Conservation (phyloP, 2,113 vertebrate genomes). For the Anguilla rostrata region DNA sequence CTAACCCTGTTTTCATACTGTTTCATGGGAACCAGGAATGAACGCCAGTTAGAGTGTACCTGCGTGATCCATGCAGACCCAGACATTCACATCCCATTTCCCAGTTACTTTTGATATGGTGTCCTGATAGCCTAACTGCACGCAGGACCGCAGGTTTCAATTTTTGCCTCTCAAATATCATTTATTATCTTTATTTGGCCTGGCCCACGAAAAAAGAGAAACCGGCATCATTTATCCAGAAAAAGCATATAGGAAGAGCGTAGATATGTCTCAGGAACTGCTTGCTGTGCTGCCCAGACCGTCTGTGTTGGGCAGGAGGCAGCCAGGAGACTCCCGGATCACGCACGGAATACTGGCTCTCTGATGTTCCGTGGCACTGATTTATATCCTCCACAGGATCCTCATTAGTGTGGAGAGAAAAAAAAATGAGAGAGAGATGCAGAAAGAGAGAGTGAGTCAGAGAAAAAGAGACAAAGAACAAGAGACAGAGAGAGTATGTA, state of each 20-base stretch:
- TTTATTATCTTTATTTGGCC: neutral
- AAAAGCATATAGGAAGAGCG: neutral
- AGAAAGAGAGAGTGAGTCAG: neutral
- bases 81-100: neutral
- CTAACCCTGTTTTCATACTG: neutral
- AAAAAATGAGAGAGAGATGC: neutral
- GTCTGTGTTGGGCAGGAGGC: neutral
- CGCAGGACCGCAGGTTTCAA: neutral
- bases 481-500: neutral
- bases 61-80: neutral
- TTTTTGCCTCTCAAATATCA: neutral
- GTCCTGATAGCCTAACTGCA: too few species aligned
- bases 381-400: neutral
- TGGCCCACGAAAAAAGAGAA: neutral
- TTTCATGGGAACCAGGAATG: neutral
- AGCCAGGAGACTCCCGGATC: neutral
- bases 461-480: neutral
- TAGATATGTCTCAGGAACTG: neutral
- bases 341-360: neutral
- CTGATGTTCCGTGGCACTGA: slow-evolving; percentile 5
- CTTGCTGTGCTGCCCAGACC: neutral
- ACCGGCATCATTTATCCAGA: neutral
- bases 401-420: neutral
- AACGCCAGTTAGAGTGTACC: neutral
- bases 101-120: neutral